Evolutionary conservation across 2,888 invertebrate species (phyloP), one percentile per base, ranked within the genome.

Genomic region (Perdita meconis): DNA sequence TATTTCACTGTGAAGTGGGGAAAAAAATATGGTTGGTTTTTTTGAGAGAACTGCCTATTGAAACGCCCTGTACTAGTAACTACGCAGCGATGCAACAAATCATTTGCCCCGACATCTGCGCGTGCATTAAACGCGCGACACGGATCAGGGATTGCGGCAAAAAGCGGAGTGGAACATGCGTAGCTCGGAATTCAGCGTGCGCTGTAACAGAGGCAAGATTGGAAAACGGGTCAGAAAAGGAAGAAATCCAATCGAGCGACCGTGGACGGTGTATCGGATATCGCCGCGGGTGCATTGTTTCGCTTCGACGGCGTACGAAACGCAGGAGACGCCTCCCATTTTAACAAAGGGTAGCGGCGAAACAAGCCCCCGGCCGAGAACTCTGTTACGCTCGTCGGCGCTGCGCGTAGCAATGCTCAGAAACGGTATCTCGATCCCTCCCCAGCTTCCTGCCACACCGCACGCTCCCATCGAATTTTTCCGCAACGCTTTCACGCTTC

Each of bases 251-350:
- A 77, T 78, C 63, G 70, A 47, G 42, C 40, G 73, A 51, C 61
- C 55, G 65, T 50, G 47, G n/a, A 67, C 56, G 50, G 56, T 59
- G 42, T 83, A 85, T 83, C 56, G 83, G 76, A 75, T 76, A 78
- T 81, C 69, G 69, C 83, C 71, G 61, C 55, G n/a, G 74, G 78
- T 56, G 63, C 69, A 72, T 76, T 86, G 73, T 72, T 76, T 66
- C 74, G 68, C 38, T 66, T 51, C 68, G 40, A 51, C 66, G 65
- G 34, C 64, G 61, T 77, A 67, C 77, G 84, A 76, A 78, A 78
- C 61, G 60, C 55, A 63, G 44, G 53, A 63, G 70, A 65, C 69
- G 66, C 47, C n/a, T 61, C 74, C 61, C 44, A 30, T 50, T 61
- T 19, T 55, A 67, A 80, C 82, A 84, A 80, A 84, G 67, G 19